Evolutionary conservation across 2,888 invertebrate genomes (phyloP), one percentile per base, ranked within the genome.

Genomic region (Ormyrus thymus): DNA sequence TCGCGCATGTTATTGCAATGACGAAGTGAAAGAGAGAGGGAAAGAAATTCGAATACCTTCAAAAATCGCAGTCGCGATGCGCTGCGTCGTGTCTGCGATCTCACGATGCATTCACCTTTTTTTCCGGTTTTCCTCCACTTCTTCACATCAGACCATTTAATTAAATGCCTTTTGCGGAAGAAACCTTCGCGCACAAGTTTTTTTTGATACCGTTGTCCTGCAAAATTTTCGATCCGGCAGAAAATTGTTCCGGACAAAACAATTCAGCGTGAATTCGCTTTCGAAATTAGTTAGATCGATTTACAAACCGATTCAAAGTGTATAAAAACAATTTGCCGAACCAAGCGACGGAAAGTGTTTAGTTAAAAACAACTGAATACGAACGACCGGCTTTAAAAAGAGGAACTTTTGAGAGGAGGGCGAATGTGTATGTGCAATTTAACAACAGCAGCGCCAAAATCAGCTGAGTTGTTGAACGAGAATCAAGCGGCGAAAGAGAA

Each of bases 1-100:
- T 79, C 73, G 81, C 79, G 79, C 81, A 81, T 78, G 78, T 75
- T 76, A 58, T 70, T 72, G 73, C 72, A 15, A 51, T 45, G 55
- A 53, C 45, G 64, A 8, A 72, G 43, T 55, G 66, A 76, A 56
- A 62, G 66, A 59, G 15, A 65, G n/a, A 77, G 65, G 53, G 13
- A 62, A 29, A 29, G 29, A 29, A 29, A 76, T 66, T 75, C 66
- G 66, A 75, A 75, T 73, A 43, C 13, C 65, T 74, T 66, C 46
- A 59, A 75, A 68, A 68, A 75, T 75, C 53, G 48, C 74, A 66
- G 65, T 29, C 65, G 58, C 74, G 56, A 66, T 74, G 65, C 55
- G 58, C 50, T 43, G 56, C 58, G 29, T 29, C 4, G 29, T 4
- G 29, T 29, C 29, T 29, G 29, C 29, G 29, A 29, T 29, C 29